Percentiles rank a stretch among this genome's conserved stretches.
Evolutionary conservation across 2,113 vertebrate species (phyloP).

Genomic region (Lasiurus borealis): DNA sequence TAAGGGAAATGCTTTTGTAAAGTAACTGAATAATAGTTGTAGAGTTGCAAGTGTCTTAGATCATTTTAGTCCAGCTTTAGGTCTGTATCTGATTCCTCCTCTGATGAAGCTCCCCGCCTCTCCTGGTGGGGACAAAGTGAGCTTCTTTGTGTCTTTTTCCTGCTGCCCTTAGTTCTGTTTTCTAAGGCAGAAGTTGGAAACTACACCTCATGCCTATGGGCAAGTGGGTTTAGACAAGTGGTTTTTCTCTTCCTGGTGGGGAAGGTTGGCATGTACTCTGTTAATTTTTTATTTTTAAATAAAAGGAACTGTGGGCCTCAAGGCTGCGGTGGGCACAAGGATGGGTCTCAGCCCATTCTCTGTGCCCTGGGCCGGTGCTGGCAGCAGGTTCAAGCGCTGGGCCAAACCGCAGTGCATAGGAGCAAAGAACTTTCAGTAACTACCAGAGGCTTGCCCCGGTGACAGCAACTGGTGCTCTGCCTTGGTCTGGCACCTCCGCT

Average conservation of each 20-base stretch:
- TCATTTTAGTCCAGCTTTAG: not conserved
- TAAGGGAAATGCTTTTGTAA: not conserved
- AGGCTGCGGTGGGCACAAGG: no score
- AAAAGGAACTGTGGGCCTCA: no score
- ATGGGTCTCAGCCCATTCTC: no score
- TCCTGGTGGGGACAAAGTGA: not conserved
- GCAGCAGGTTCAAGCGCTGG: no score
- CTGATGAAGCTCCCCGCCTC: not conserved
- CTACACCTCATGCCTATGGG: not conserved
- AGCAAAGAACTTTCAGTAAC: no score
- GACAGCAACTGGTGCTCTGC: no score
- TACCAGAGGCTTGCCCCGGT: no score
- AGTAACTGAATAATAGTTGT: not conserved
- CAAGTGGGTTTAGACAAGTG: not conserved
- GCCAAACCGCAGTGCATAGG: no score
- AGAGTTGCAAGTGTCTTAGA: not conserved
- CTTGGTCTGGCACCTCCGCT: no score
- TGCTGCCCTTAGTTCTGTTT: not conserved
- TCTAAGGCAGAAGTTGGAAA: not conserved
- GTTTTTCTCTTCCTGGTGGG: not conserved
- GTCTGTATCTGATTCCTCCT: not conserved
- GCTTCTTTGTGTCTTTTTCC: not conserved
- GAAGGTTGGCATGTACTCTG: not conserved
- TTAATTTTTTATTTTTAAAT: constrained; percentile 34
- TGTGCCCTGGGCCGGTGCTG: no score